Evolutionary conservation across 2,113 vertebrate genomes (phyloP).

Genomic region (Phrynosoma platyrhinos): DNA sequence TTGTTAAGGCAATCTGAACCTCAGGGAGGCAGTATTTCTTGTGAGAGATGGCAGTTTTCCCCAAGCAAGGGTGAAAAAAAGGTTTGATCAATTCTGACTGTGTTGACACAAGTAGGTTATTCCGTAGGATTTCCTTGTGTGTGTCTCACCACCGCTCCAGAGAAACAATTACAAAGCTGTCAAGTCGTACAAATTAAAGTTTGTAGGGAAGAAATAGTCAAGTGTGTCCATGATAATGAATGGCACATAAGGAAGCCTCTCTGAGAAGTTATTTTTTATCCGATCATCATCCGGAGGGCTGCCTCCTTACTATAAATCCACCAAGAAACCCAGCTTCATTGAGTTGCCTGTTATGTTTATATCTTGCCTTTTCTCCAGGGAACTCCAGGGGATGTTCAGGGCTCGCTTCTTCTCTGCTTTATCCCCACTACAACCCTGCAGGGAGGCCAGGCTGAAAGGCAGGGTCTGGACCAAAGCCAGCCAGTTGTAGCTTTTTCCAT

Average conservation of each 20-base stretch:
- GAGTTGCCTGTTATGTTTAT: too few relatives aligned
- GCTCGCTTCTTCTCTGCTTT: too few relatives aligned
- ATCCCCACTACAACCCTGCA: too few relatives aligned
- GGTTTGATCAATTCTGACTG: slow-evolving; percentile 64
- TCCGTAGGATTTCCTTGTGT: slow-evolving; percentile 56
- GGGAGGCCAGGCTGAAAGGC: too few relatives aligned
- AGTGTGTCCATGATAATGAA: neutral
- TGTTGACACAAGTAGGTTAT: slow-evolving; percentile 54
- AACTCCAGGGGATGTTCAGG: too few relatives aligned
- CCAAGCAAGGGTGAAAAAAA: slow-evolving; percentile 11
- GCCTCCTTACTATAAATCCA: neutral
- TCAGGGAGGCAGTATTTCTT: slow-evolving; percentile 27
- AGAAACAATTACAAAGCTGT: slow-evolving; percentile 46
- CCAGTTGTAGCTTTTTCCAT: too few relatives aligned
- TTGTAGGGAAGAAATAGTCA: slow-evolving; percentile 10
- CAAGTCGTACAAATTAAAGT: neutral
- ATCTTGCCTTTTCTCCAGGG: too few relatives aligned
- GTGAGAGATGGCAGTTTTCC: slow-evolving; percentile 50
- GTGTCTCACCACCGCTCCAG: slow-evolving; percentile 29
- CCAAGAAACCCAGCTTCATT: neutral
- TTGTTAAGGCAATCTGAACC: slow-evolving; percentile 61
- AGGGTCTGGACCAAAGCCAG: too few relatives aligned
- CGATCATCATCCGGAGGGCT: neutral
- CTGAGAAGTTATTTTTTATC: neutral
- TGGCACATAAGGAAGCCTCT: neutral